Base-by-base conservation (phyloP, 2,113 vertebrate species). In the Mustela lutreola region DNA sequence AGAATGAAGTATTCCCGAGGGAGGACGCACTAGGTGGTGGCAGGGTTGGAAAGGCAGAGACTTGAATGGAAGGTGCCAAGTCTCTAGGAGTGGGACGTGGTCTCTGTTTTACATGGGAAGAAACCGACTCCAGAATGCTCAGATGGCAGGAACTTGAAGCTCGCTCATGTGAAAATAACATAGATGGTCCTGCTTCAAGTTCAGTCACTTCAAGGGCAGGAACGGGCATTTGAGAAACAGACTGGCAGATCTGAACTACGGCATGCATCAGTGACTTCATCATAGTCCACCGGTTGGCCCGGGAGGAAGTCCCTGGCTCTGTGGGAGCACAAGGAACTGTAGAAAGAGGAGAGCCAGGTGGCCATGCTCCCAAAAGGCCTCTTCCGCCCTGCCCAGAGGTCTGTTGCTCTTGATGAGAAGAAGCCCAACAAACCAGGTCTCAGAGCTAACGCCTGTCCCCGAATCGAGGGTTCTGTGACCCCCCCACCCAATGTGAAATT, bases 351-450 rank as follows among this genome's bases (percentile, higher is more conserved):
- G 14, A 87, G 24, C 5, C 78, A 39, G 48, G 5, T 2, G 16
- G 11, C 2, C 22, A 2, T 83, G 6, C 18, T 62, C 19, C 62
- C 18, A 1, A 0, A 0, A 10, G 11, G 1, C 1, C 0, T 50
- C 62, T 50, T 22, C 31, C 36, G 3, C 39, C 4, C 9, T 65
- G 28, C 33, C 15, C 7, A 65, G 14, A 26, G 10, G 3, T 42
- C 50, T 70, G 21, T 36, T 63, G 24, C 50, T 94, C 3, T 0
- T 15, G 53, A 8, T 0, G 3, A 31, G 45, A 12, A 87, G 71
- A 73, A 80, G 45, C 39, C 33, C 53, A 7, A 48, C 3, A 19
- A 85, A 28, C 31, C 16, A 4, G 39, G 19, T 2, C 26, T 8
- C 22, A 71, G 53, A 76, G 4, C 73, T 24, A 22, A 76, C 0